Evolutionary conservation across 2,113 vertebrate genomes (phyloP).

Genomic region (Hydropotes inermis): DNA sequence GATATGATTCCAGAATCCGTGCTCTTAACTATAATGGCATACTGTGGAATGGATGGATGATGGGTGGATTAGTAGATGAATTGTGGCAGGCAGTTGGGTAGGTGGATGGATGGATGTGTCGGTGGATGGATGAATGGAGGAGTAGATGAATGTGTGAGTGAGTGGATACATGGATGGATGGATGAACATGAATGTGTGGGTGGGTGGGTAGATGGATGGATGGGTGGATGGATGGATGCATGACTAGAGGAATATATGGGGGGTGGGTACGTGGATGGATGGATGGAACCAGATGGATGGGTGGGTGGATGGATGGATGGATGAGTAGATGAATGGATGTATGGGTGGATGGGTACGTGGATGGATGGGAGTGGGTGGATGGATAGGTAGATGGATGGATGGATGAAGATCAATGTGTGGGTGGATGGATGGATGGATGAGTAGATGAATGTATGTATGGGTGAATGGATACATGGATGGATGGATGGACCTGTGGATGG

Average conservation of each 20-base stretch:
- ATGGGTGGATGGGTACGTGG: not conserved
- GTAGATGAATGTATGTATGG: too few relatives aligned
- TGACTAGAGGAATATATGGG: not conserved
- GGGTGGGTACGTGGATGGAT: not conserved
- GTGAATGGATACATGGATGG: not conserved
- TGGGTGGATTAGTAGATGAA: not conserved
- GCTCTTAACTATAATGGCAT: not conserved
- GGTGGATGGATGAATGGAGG: not conserved
- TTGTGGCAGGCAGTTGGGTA: accelerated
- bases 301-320: not conserved
- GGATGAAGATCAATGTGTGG: accelerated
- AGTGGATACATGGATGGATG: too few relatives aligned
- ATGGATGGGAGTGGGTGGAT: not conserved
- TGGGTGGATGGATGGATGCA: not conserved
- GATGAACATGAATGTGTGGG: not conserved
- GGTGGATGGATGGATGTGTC: accelerated
- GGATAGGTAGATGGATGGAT: not conserved
- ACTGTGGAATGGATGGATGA: not conserved
- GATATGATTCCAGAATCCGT: not conserved
- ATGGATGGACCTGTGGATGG: not conserved
- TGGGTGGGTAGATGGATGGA: too few relatives aligned
- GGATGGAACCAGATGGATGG: too few relatives aligned
- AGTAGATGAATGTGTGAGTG: too few relatives aligned
- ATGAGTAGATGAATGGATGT: accelerated
- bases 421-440: not conserved